A percentile compares a stretch with the other conserved stretches of the same genome.
Conservation (phyloP, 2,888 invertebrate species). For the Nebria salina region DNA sequence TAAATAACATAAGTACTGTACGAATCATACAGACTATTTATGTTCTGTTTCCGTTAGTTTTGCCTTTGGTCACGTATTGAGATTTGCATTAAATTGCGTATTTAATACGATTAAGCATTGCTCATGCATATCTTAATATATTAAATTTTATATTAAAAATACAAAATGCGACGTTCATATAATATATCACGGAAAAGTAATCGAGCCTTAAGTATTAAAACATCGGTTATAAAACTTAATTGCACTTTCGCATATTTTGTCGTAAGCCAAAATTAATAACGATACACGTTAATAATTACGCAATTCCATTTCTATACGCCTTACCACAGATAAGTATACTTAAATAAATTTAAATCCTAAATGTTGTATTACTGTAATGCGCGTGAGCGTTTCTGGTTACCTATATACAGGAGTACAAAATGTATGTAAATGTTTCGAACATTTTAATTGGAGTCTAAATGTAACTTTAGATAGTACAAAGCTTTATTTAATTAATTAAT, state of each 20-base stretch:
- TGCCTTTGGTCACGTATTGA: not conserved
- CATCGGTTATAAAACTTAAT: too few species aligned
- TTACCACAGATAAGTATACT: not conserved
- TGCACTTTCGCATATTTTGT: too few species aligned
- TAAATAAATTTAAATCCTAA: not conserved
- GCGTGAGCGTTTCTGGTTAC: conserved; percentile 14
- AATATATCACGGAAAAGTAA: too few species aligned
- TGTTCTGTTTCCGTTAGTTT: not conserved
- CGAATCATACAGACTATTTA: not conserved
- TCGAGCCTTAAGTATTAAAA: too few species aligned
- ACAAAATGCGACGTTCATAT: too few species aligned
- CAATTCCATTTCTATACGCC: not conserved
- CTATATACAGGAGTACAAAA: conserved; percentile 4
- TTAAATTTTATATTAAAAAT: too few species aligned
- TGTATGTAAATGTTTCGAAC: not conserved
- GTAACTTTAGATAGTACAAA: not conserved
- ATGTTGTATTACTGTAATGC: conserved; percentile 12
- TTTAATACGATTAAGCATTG: too few species aligned
- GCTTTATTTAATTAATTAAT: not conserved
- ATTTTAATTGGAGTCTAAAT: too few species aligned
- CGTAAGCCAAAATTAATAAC: too few species aligned
- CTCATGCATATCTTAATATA: too few species aligned
- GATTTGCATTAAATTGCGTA: too few species aligned
- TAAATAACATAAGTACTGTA: not conserved
- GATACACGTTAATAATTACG: not conserved